Base-by-base conservation (phyloP, 2,113 vertebrate species). In the Empidonax alnorum region DNA sequence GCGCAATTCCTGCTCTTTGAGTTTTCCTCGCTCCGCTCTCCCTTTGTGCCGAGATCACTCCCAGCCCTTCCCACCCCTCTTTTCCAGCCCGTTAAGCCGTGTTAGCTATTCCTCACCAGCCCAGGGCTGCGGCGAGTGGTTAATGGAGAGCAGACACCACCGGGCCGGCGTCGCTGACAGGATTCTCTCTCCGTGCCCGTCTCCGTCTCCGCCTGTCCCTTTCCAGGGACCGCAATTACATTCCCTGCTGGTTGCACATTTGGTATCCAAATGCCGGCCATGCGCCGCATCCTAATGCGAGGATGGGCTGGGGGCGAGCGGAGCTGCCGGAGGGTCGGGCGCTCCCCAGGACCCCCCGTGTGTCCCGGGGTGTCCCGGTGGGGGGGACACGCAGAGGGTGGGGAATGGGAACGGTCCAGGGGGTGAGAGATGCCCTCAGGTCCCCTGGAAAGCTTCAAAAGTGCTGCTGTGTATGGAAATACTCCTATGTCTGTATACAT, bases 91-190 rank as follows among this genome's bases (percentile, higher is more conserved):
- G 75, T 96, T 95, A 91, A 94, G 93, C 96, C 84, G 55, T 33
- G 90, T 96, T 96, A 96, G 92, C 71, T 50, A 72, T 91, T 95
- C 95, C 71, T 39, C 84, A 55, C 91, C 93, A 89, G 91, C 91
- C 93, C 87, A 77, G 92, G 65, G 65, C 88, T 87, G 91, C 68
- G 63, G 90, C 39, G 87, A 81, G 75, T 65, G 58, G 94, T 95
- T 96, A 94, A 96, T 96, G 94, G 94, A 86, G 88, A 95, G 94
- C 94, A 95, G 94, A 77, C 89, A 81, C 96, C 77, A 85, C 12
- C 91, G 44, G 94, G 95, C 97, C 85, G 10, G 89, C 87, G 49
- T 62, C 83, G 82, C 83, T 56, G 83, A 89, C 81, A 75, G 76
- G 92, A 58, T 94, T 95, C 89, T 90, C 76, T 93, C 66, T 83